Base-by-base conservation (phyloP, 2,888 invertebrate species). In the Camptogramma bilineatum region DNA sequence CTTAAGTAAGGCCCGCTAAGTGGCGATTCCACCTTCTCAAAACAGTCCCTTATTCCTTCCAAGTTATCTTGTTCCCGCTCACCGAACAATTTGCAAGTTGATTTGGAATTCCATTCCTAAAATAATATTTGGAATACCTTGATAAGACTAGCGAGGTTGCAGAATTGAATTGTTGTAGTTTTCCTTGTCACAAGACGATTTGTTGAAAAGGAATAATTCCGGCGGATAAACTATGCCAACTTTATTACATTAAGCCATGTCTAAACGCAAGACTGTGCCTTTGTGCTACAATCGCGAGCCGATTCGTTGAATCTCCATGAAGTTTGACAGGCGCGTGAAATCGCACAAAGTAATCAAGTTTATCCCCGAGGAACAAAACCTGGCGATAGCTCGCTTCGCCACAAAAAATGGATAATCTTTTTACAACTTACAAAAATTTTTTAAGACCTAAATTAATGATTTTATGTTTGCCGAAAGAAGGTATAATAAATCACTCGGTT, bases 401-500 rank as follows among this genome's bases (percentile, higher is more conserved):
- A 44, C 16, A 55, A 46, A 28, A 61, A 58, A 57, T 50, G 19
- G 28, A 58, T 57, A 62, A 42, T 57, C 16, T 51, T 54, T 42
- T 31, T 16, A 47, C 16, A 51, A 21, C 51, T 44, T 56, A 42
- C 16, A 44, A 10, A 53, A 31, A 16, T 46, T 50, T 1, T 7
- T 10, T 48, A 2, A 17, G 0, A 17, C 31, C 17, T 24, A 52
- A 57, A 58, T 48, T 51, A 59, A 58, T 58, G 39, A 57, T 53
- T 57, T 56, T 28, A 24, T 46, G 13, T 54, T 65, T 62, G 58
- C 58, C 47, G 46, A 56, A 50, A 56, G 44, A 56, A 56, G 46
- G 65, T 62, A n/a, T n/a, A 54, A 65, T 67, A 68, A 68, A 70
- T 70, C 59, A 63, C 28, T 59, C 52, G 21, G 54, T 59, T 65